phyloP scores from a whole-genome alignment of 2,888 invertebrate genomes.

The Neelides folsomi region DNA sequence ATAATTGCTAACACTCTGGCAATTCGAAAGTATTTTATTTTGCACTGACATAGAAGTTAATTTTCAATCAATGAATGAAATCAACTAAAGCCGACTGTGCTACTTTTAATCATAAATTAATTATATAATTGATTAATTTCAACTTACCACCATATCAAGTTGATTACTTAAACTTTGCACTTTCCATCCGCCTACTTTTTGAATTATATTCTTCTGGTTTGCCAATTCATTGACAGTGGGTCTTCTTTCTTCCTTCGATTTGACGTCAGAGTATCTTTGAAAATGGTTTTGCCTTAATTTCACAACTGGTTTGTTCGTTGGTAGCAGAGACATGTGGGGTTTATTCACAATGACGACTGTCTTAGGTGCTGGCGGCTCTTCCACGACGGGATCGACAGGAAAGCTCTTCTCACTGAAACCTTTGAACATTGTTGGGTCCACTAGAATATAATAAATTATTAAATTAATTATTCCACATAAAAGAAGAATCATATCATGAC shows the following conservation, averaged over 20 bases:
- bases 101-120: neutral
- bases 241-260: slow-evolving; percentile 71
- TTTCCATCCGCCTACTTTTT: slow-evolving; percentile 90
- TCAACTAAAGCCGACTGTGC: too few relatives aligned
- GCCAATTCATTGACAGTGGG: slow-evolving; percentile 78
- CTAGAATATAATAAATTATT: slow-evolving; percentile 8
- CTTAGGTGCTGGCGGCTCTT: slow-evolving; percentile 9
- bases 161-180: slow-evolving; percentile 80
- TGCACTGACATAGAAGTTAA: neutral
- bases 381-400: slow-evolving; percentile 4
- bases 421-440: slow-evolving; percentile 24
- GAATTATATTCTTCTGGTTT: slow-evolving; percentile 69
- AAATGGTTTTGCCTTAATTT: slow-evolving; percentile 64
- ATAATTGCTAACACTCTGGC: too few relatives aligned
- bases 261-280: slow-evolving; percentile 63
- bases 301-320: slow-evolving; percentile 54
- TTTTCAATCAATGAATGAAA: neutral
- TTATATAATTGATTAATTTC: neutral
- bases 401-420: slow-evolving; percentile 15
- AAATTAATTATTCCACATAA: too few relatives aligned
- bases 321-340: slow-evolving; percentile 44
- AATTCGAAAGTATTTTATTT: neutral
- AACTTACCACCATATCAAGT: slow-evolving; percentile 74
- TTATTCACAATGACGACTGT: slow-evolving; percentile 35
- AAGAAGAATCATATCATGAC: too few relatives aligned